These are phyloP conservation scores for Champsocephalus esox DNA, from an alignment of 2,797 vertebrate genomes.

Conservation along the genomic window DNA sequence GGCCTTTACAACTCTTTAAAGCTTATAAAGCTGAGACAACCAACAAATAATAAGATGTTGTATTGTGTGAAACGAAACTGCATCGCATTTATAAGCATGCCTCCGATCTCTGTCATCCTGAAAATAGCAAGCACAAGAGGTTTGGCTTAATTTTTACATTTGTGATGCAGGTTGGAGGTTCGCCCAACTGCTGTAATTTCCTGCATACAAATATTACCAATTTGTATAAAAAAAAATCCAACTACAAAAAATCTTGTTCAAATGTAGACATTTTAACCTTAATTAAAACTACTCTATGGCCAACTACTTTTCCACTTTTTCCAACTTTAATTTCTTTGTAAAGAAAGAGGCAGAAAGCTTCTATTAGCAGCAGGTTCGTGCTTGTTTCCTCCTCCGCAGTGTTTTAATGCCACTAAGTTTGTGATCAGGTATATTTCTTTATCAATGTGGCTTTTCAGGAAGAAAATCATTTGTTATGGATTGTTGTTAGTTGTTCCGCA, in stretches of 20 bases:
- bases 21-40: conserved; percentile 4
- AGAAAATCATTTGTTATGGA: neutral
- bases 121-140: neutral
- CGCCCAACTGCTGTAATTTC: neutral
- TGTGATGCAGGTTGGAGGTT: conserved; percentile 4
- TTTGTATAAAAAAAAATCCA: conserved; percentile 6
- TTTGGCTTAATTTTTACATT: neutral
- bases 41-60: neutral
- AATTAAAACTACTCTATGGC: neutral
- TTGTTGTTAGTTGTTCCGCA: neutral
- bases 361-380: neutral
- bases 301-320: conserved; percentile 13
- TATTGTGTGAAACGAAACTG: neutral
- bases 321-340: conserved; percentile 3
- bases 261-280: conserved; percentile 10
- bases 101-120: neutral
- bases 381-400: neutral
- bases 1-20: conserved; percentile 15
- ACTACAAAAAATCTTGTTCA: conserved; percentile 12
- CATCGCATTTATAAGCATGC: conserved; percentile 13
- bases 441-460: neutral
- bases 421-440: neutral
- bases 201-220: neutral
- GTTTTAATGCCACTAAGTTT: neutral
- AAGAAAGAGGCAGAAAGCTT: neutral